Percentiles rank a stretch among this genome's conserved stretches.
Evolutionary conservation across 2,113 vertebrate genomes (phyloP).

Genomic region (Paracyprichromis sp.): DNA sequence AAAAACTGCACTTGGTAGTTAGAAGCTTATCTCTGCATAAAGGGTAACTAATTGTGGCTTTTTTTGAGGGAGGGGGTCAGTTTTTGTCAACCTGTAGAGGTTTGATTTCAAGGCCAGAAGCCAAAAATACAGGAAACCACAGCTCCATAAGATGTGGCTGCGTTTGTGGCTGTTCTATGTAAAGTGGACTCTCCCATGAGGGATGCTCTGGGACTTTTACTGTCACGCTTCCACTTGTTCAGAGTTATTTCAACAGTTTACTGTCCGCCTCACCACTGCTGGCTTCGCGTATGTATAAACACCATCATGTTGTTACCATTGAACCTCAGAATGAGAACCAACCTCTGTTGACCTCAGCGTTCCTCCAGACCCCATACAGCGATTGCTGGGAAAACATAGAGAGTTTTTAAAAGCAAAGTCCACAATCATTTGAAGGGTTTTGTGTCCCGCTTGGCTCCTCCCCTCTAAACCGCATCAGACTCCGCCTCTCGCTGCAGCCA

Average conservation of each 20-base stretch:
- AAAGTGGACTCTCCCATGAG: background rate
- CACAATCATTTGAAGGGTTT: constrained; percentile 44
- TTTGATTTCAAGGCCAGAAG: background rate
- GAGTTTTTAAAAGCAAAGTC: constrained; percentile 47
- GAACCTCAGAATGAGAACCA: constrained; percentile 24
- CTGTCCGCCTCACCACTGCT: background rate
- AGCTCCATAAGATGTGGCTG: background rate
- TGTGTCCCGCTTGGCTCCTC: constrained; percentile 36
- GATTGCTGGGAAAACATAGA: constrained; percentile 48
- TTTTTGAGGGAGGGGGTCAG: background rate
- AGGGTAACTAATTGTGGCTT: background rate
- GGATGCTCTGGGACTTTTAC: background rate
- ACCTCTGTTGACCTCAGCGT: constrained; percentile 28
- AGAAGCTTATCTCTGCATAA: background rate
- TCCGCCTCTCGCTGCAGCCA: constrained; percentile 17
- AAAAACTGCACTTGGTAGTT: background rate
- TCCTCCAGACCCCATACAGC: constrained; percentile 20
- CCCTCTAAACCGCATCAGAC: constrained; percentile 39
- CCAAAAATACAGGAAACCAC: background rate
- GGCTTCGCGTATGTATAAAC: constrained; percentile 19
- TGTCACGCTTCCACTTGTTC: constrained; percentile 26
- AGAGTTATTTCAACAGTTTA: constrained; percentile 34
- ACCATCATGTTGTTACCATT: constrained; percentile 11
- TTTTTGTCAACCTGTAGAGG: background rate
- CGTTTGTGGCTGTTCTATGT: background rate